Evolutionary conservation across 2,888 invertebrate genomes (phyloP).

Genomic region (Latrodectus elegans): DNA sequence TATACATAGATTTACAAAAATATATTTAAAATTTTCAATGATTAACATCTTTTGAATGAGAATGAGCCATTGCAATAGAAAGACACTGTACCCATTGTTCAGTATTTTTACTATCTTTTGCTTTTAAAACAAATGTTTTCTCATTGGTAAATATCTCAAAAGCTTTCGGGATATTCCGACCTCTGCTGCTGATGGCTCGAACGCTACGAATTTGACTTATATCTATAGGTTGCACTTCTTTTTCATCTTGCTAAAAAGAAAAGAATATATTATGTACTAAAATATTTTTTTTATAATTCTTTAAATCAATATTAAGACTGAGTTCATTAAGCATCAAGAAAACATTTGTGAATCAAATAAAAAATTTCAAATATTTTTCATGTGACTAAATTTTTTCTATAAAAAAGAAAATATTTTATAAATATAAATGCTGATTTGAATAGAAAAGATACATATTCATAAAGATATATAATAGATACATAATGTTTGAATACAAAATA

Average conservation of each 20-base stretch:
- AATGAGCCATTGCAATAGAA: constrained; percentile 93
- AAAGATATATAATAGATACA: too few relatives aligned
- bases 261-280: neutral
- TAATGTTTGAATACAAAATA: too few relatives aligned
- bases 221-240: constrained; percentile 81
- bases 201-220: constrained; percentile 95
- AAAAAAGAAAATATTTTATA: too few relatives aligned
- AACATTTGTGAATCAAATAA: too few relatives aligned
- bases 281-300: neutral
- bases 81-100: constrained; percentile 97
- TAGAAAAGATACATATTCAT: too few relatives aligned
- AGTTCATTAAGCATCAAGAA: too few relatives aligned
- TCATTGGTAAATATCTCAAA: constrained; percentile 96
- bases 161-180: constrained; percentile 92
- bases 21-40: too few relatives aligned
- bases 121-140: constrained; percentile 93
- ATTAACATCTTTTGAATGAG: constrained; percentile 78
- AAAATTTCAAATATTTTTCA: too few relatives aligned
- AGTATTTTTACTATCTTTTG: constrained; percentile 93
- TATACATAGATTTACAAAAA: too few relatives aligned
- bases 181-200: constrained; percentile 88
- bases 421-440: too few relatives aligned
- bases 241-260: constrained; percentile 82
- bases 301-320: neutral
- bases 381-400: too few relatives aligned